Evolutionary conservation across 2,888 invertebrate genomes (phyloP).

Genomic region (Operophtera brumata): DNA sequence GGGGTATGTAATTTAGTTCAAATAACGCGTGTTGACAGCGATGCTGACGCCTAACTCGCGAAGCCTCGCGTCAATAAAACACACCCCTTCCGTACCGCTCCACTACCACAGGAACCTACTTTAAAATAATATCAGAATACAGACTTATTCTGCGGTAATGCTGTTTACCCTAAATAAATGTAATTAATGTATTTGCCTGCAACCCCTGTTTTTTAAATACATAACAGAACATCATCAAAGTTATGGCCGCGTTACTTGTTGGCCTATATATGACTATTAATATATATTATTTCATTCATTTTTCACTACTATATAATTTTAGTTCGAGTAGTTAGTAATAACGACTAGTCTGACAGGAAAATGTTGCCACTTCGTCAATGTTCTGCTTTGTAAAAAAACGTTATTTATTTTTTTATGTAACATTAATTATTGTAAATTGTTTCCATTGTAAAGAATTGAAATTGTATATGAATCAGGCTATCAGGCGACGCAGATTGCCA

Average conservation of each 20-base stretch:
- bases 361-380: conserved; percentile 76
- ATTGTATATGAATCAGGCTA: conserved; percentile 59
- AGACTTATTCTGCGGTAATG: neutral
- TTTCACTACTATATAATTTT: conserved; percentile 56
- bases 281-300: conserved; percentile 11
- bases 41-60: no score
- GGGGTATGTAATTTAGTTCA: no score
- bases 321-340: conserved; percentile 50
- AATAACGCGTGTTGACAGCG: no score
- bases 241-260: conserved; percentile 16
- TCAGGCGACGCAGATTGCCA: conserved; percentile 50
- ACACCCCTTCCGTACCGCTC: no score
- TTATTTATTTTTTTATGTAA: conserved; percentile 72
- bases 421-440: conserved; percentile 66
- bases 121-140: conserved; percentile 1
- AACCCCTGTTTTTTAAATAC: neutral
- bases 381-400: conserved; percentile 76
- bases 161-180: neutral
- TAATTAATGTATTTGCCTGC: neutral
- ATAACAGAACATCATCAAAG: conserved; percentile 1
- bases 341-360: conserved; percentile 77
- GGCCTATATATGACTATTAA: conserved; percentile 23
- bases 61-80: no score
- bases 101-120: no score
- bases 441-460: conserved; percentile 48